Base-by-base conservation (phyloP, 2,888 invertebrate species). In the Leucophenga maculata region DNA sequence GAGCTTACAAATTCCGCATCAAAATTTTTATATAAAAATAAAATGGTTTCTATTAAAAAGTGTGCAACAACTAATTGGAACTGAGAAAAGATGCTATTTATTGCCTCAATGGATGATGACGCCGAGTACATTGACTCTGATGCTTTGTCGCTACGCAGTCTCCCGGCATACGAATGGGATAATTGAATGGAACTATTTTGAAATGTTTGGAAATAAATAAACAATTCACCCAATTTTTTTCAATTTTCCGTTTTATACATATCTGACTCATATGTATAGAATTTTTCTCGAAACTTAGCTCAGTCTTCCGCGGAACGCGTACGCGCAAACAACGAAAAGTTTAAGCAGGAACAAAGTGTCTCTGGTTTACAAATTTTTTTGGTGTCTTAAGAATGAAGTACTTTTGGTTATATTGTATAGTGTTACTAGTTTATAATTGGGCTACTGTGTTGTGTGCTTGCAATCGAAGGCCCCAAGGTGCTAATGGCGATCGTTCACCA, bases 381-480 rank as follows among this genome's bases (percentile, higher is more conserved):
- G 1, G 8, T 11, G 3, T 39, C 11, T 39, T 39, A 6, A 39
- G 11, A 39, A 39, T 39, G 39, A 8, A 39, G 1, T 39, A 39
- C 39, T 39, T 39, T 39, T 39, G 39, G 39, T 11, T 39, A 1
- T 39, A 11, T n/a, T n/a, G n/a, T 11, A 39, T 39, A 39, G 1
- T 39, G 8, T 39, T 3, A 9, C 39, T 39, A 39, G 11, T 39
- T 39, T 39, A 39, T 39, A 39, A 9, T 11, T 39, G 3, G 39
- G 11, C 3, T 39, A 39, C 4, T 39, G 11, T 39, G 3, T 39
- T 39, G 16, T 70, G 69, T 11, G 74, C 55, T 6, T 91, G 91
- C 77, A 89, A 88, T 80, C 89, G 90, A 67, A 88, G 88, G 66
- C 90, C 91, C 0, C 89, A 89, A 71, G 90, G 90, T 14, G 89